Percentiles rank a stretch among this genome's conserved stretches.
phyloP scores from a whole-genome alignment of 2,888 invertebrate species.

The Plagodis pulveraria region DNA sequence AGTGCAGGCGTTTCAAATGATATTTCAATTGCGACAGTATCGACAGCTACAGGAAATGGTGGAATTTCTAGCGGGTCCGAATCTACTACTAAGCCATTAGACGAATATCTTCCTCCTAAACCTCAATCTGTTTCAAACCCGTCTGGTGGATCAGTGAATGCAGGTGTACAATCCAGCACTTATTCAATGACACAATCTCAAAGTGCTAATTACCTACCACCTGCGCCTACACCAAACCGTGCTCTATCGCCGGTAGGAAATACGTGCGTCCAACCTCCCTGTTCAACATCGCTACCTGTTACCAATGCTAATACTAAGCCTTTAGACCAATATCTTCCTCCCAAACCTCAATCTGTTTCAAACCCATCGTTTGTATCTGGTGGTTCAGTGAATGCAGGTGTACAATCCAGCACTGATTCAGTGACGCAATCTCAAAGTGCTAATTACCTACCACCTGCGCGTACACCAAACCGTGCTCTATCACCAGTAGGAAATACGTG shows the following conservation, averaged over 20 bases:
- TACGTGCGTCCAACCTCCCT: neutral
- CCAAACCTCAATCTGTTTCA: slow-evolving; percentile 31
- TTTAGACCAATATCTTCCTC: slow-evolving; percentile 22
- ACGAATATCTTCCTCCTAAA: slow-evolving; percentile 26
- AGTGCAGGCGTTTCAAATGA: slow-evolving; percentile 7
- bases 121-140: slow-evolving; percentile 16
- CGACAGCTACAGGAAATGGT: too few species aligned
- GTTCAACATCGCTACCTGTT: slow-evolving; percentile 12
- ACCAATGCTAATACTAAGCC: slow-evolving; percentile 19
- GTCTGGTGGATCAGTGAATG: slow-evolving; percentile 5
- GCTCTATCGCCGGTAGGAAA: neutral
- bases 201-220: slow-evolving; percentile 48
- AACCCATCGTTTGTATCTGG: slow-evolving; percentile 14
- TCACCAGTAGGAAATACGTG: neutral
- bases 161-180: slow-evolving; percentile 6
- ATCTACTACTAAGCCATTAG: slow-evolving; percentile 16
- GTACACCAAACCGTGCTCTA: neutral
- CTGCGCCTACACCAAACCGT: slow-evolving; percentile 13
- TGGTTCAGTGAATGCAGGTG: slow-evolving; percentile 11
- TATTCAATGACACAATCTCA: slow-evolving; percentile 17
- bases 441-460: slow-evolving; percentile 46
- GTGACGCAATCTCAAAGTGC: slow-evolving; percentile 30
- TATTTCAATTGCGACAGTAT: neutral
- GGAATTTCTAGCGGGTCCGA: slow-evolving; percentile 5
- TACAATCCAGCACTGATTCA: slow-evolving; percentile 4